Percentiles rank a stretch among this genome's conserved stretches.
Conservation (phyloP, 2,113 vertebrate genomes). For the Myanophis thanlyinensis region DNA sequence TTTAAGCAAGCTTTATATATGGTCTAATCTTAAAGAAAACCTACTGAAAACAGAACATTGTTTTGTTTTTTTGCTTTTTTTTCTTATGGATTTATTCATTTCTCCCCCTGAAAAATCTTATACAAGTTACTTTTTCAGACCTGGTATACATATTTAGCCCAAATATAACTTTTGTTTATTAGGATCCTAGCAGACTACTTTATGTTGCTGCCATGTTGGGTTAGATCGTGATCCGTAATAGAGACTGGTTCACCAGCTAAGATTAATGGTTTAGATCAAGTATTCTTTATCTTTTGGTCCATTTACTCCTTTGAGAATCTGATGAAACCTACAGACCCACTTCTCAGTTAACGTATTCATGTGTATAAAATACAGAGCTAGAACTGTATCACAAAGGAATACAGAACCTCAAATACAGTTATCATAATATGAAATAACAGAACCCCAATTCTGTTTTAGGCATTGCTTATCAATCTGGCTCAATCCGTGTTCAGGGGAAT, state of each 20-base stretch:
- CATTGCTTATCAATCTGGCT: neutral
- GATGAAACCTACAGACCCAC: neutral
- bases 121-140: neutral
- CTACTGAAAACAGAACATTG: neutral
- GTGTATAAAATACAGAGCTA: neutral
- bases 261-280: neutral
- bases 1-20: neutral
- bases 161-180: neutral
- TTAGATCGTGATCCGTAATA: neutral
- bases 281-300: neutral
- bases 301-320: neutral
- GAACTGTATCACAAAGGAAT: neutral
- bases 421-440: neutral
- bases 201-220: neutral
- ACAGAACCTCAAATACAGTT: neutral
- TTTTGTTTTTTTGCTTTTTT: neutral
- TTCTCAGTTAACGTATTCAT: neutral
- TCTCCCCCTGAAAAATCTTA: neutral
- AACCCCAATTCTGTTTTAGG: neutral
- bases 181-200: neutral
- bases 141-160: neutral
- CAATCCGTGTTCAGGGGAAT: neutral
- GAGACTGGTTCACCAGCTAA: neutral
- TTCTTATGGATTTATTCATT: neutral
- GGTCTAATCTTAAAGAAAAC: neutral